Conservation (phyloP, 1,140 invertebrate genomes). For the Pteromalus puparum region DNA sequence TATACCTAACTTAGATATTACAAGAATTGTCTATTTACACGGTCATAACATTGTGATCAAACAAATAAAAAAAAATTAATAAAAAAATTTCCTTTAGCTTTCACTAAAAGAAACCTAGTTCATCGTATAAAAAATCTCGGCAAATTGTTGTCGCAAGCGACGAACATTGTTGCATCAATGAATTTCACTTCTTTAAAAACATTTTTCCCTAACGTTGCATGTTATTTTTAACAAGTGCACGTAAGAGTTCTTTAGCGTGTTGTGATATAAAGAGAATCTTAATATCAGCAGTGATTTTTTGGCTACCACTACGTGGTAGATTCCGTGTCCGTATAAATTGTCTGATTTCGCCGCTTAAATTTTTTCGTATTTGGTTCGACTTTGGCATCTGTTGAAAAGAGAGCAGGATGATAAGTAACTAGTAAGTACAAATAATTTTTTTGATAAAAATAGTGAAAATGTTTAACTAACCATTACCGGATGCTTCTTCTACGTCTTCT, state of each 20-base stretch:
- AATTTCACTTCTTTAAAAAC: not conserved
- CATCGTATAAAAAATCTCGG: not conserved
- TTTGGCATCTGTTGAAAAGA: constrained; percentile 37
- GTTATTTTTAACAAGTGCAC: no score
- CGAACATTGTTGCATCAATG: not conserved
- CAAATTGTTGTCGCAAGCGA: not conserved
- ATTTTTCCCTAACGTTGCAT: not conserved
- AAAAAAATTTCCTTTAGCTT: not conserved
- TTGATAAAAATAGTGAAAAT: constrained; percentile 10
- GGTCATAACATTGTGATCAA: not conserved
- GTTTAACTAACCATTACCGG: constrained; percentile 19
- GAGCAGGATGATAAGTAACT: constrained; percentile 24
- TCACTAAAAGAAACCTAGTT: not conserved
- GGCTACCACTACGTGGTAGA: constrained; percentile 19
- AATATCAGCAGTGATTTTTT: not conserved
- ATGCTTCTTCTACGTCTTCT: not conserved
- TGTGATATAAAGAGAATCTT: not conserved
- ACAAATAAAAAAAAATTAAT: not conserved
- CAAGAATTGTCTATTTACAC: not conserved
- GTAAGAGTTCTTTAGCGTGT: no score
- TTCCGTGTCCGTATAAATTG: constrained; percentile 63
- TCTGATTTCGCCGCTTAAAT: constrained; percentile 70
- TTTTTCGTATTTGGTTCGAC: constrained; percentile 65
- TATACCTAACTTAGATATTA: not conserved
- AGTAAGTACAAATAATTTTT: constrained; percentile 13